A percentile compares a stretch with the other conserved stretches of the same genome.
phyloP scores from a whole-genome alignment of 2,888 invertebrate species.

The Lepidochitona cinerea region DNA sequence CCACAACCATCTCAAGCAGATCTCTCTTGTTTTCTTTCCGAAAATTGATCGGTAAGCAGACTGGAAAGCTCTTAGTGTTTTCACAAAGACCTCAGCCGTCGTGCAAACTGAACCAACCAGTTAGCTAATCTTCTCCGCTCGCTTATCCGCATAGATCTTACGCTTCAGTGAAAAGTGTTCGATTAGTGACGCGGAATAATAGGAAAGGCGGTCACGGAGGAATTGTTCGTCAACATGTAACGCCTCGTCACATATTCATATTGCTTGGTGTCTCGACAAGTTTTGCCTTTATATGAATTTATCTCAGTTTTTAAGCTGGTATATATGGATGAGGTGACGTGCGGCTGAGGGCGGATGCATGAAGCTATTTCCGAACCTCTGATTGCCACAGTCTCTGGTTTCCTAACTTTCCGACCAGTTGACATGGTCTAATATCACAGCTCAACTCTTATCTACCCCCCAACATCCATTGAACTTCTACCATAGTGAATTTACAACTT shows the following conservation, averaged over 20 bases:
- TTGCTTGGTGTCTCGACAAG: not conserved
- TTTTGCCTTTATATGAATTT: too few species aligned
- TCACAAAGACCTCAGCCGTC: not conserved
- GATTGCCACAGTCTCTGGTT: not conserved
- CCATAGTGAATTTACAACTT: slow-evolving; percentile 3
- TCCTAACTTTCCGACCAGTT: not conserved
- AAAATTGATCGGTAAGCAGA: not conserved
- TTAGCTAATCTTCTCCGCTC: not conserved
- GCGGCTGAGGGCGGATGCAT: not conserved
- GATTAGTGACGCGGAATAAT: slow-evolving; percentile 3
- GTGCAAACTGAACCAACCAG: not conserved
- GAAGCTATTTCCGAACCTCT: not conserved
- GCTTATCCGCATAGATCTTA: not conserved
- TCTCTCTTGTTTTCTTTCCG: slow-evolving; percentile 6
- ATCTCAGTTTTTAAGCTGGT: too few species aligned
- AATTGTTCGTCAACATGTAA: not conserved
- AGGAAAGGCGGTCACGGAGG: not conserved
- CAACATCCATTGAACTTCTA: not conserved
- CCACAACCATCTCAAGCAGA: not conserved
- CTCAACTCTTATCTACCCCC: not conserved
- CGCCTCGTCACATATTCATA: not conserved
- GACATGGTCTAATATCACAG: slow-evolving; percentile 1
- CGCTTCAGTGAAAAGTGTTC: not conserved
- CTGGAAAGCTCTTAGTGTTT: not conserved
- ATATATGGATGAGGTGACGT: too few species aligned